Evolutionary conservation across 2,113 vertebrate genomes (phyloP), one percentile per base, ranked within the genome.

Genomic region (Suricata suricatta): DNA sequence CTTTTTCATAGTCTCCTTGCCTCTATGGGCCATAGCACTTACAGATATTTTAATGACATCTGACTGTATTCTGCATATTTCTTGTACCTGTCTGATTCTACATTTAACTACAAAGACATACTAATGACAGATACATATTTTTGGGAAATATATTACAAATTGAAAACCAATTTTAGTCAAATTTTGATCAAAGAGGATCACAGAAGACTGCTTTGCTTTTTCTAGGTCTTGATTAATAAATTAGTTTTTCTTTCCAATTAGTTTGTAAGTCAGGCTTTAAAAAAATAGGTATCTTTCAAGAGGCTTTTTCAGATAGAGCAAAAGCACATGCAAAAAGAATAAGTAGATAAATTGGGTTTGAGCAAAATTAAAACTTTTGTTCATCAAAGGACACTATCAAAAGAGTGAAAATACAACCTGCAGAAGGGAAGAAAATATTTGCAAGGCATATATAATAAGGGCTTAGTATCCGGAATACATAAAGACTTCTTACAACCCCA

Each of bases 281-380:
- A 29, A 88, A 76, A 84, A 54, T 41, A 93, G 23, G 38, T 79
- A 35, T 91, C 31, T 94, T 87, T 71, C n/a, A 85, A 88, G 71
- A 95, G 8, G 4, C 25, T 88, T 95, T 87, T 89, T 63, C 64
- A 69, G 44, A 93, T 72, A 50, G 76, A 68, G 14, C 47, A 90
- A 81, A 84, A 69, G 11, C 3, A 52, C 27, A 25, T 94, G 68
- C 68, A 90, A 76, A 1, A 77, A 92, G 41, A 83, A 66, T 90
- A 90, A 27, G 27, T 86, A 68, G 27, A 6, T 81, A 94, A 64
- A 57, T 69, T 94, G 77, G 27, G 77, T 16, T 76, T 85, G 29
- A 93, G 93, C 54, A 96, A 88, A 93, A 85, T 68, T 63, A 64
- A 95, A 95, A n/a, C 33, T 76, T 87, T 74, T 35, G 25, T 96